Evolutionary conservation across 1,140 invertebrate species (phyloP), one percentile per base, ranked within the genome.

Genomic region (Propsilocerus akamusi): DNA sequence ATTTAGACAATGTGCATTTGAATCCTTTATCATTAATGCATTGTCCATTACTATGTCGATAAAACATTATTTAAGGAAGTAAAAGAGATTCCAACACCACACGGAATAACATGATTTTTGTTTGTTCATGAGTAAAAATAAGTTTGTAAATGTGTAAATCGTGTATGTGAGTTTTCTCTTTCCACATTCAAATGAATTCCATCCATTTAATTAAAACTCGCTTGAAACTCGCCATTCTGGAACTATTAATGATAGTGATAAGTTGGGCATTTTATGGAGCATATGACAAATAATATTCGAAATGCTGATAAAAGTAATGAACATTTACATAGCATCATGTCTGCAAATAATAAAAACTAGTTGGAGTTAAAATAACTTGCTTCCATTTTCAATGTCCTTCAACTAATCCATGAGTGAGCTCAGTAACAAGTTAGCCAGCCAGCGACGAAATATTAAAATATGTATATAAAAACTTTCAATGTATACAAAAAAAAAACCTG

Each of bases 281-380:
- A 25, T 30, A 47, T 49, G 32, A 46, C 12, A 34, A 49, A 20
- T 14, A 11, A 46, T 11, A 25, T 11, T 14, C 8, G 23, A 20
- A 48, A 48, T 7, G 49, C 48, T 6, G 59, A 63, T 46, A 61
- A 50, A 22, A 63, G 60, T 52, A 62, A 60, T 46, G 59, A 59
- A 54, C 55, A n/a, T 47, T 50, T 52, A 51, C 52, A 54, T 52
- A 53, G 28, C 52, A 58, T 56, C 47, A 54, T 52, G 34, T 37
- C 17, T 32, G 22, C 46, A 11, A 10, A 51, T 30, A 30, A n/a
- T n/a, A n/a, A n/a, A n/a, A n/a, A n/a, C n/a, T n/a, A n/a, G n/a
- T n/a, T n/a, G n/a, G n/a, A n/a, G n/a, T n/a, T n/a, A n/a, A n/a
- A n/a, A n/a, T n/a, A n/a, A n/a, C n/a, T 30, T 30, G 10, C n/a